These are phyloP conservation scores for Trissonchulus latispiculum DNA, from an alignment of 2,888 invertebrate species.

Conservation along the genomic window DNA sequence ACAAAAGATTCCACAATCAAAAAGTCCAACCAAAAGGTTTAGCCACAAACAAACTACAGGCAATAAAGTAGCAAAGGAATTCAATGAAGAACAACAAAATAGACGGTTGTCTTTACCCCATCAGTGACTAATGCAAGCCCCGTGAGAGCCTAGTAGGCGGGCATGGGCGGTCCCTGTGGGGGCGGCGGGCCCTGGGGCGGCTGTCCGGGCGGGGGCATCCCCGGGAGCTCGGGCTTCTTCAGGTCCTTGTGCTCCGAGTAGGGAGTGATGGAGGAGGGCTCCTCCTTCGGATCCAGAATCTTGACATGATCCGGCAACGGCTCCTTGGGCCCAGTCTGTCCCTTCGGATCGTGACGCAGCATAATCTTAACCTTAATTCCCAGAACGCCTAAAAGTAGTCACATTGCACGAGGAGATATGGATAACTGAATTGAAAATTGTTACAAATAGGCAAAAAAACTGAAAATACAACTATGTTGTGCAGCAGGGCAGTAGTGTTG, in stretches of 20 bases:
- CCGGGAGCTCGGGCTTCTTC: constrained; percentile 26
- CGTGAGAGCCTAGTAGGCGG: neutral
- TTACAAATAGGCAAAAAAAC: too few relatives aligned
- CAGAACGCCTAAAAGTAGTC: constrained; percentile 55
- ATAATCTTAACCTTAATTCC: constrained; percentile 89
- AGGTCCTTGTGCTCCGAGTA: constrained; percentile 39
- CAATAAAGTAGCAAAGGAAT: too few relatives aligned
- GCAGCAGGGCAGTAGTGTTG: too few relatives aligned
- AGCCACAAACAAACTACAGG: too few relatives aligned
- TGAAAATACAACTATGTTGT: too few relatives aligned
- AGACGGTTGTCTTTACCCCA: too few relatives aligned
- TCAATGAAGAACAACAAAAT: too few relatives aligned
- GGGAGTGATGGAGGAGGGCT: constrained; percentile 45
- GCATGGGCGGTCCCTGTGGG: too few relatives aligned
- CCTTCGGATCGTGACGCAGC: constrained; percentile 95
- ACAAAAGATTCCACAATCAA: too few relatives aligned
- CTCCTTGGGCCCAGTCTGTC: constrained; percentile 93
- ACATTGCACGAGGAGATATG: too few relatives aligned
- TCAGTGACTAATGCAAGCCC: neutral
- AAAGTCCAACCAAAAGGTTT: too few relatives aligned
- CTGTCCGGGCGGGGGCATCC: constrained; percentile 5
- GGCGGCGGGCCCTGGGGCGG: neutral
- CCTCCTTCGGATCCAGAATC: constrained; percentile 94
- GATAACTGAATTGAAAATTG: too few relatives aligned
- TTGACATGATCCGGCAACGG: constrained; percentile 94